Evolutionary conservation across 2,797 vertebrate genomes (phyloP), one percentile per base, ranked within the genome.

Genomic region (Sciurus carolinensis): DNA sequence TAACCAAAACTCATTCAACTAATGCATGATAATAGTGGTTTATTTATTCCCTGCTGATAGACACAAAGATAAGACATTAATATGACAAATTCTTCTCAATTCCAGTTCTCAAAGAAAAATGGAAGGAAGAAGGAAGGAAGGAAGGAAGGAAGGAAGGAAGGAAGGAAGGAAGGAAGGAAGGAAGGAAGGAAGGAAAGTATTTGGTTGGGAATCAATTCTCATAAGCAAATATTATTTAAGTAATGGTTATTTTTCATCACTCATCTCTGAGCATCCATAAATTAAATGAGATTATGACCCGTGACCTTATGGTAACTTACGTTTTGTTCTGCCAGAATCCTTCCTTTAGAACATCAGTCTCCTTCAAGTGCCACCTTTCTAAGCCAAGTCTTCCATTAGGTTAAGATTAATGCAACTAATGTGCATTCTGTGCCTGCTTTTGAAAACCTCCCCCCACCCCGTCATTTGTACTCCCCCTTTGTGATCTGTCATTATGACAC

Each of bases 311-410:
- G 30, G 59, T 67, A 95, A 66, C 87, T 94, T 71, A 81, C 26
- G 75, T 83, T 94, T 67, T 92, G 87, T 82, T 94, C 76, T 96
- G 95, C 79, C 93, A 87, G 64, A 26, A 92, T 69, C 73, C 62
- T 95, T 39, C 67, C 11, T 90, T 95, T 90, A 92, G 83, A 92
- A 83, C 85, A 90, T 95, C 83, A 67, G 57, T 77, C 92, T 97
- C 87, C 44, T 93, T 92, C 92, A 69, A 92, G 87, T 95, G 71
- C 87, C 92, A 91, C 95, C 64, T 97, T 92, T 73, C 54, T 93
- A 84, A 97, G 96, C 95, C 91, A 97, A 97, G 93, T 97, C 77
- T 96, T 96, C 97, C 96, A 97, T 97, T 97, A 97, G 85, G 94
- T 88, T 81, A 92, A 96, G 93, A 97, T 96, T 96, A 97, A 97